Evolutionary conservation across 2,888 invertebrate species (phyloP).

Genomic region (Anthrax anthrax): DNA sequence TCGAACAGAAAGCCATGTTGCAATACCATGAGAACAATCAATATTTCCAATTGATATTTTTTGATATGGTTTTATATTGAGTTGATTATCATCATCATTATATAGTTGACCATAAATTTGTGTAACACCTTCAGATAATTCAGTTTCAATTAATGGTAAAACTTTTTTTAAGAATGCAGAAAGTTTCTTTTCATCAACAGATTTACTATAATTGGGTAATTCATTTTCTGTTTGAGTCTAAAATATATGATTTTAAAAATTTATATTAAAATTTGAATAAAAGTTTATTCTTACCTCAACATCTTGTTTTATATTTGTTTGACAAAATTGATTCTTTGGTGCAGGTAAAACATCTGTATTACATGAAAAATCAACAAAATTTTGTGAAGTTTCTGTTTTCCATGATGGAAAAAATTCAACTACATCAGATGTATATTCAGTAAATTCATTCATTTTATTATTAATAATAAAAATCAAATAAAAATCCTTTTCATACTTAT

Average conservation of each 20-base stretch:
- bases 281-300: constrained; percentile 12
- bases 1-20: constrained; percentile 28
- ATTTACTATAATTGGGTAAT: constrained; percentile 1
- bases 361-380: constrained; percentile 23
- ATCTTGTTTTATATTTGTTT: constrained; percentile 18
- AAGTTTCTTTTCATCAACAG: constrained; percentile 33
- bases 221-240: constrained; percentile 33
- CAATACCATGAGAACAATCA: constrained; percentile 23
- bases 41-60: constrained; percentile 16
- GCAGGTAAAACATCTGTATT: constrained; percentile 22
- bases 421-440: constrained; percentile 33
- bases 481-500: too few species aligned
- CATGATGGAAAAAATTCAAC: constrained; percentile 37
- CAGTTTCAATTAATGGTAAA: constrained; percentile 34
- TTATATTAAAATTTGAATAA: background rate
- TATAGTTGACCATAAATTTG: constrained; percentile 14
- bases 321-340: constrained; percentile 15
- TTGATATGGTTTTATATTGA: constrained; percentile 24
- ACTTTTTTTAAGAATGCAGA: constrained; percentile 36
- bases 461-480: too few species aligned
- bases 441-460: constrained; percentile 32
- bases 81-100: background rate
- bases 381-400: constrained; percentile 28
- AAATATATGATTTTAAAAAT: background rate
- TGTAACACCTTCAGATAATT: constrained; percentile 32